A percentile compares a stretch with the other conserved stretches of the same genome.
Evolutionary conservation across 2,797 vertebrate species (phyloP).

Genomic region (Pseudomugil gertrudae): DNA sequence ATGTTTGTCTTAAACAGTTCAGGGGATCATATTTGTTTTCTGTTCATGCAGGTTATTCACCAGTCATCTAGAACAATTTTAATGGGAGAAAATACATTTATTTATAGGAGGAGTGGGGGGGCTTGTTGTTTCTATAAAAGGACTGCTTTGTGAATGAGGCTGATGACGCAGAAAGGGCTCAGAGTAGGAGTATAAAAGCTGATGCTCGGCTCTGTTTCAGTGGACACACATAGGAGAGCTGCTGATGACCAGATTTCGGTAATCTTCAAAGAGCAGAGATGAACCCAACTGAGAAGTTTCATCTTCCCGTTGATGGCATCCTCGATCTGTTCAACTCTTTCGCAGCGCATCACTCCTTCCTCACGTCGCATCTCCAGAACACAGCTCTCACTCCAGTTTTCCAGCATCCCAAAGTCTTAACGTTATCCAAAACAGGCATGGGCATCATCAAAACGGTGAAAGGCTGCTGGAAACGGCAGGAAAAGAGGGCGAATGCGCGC

Average conservation of each 20-base stretch:
- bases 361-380: slow-evolving; percentile 43
- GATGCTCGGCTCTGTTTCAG: background rate
- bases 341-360: slow-evolving; percentile 42
- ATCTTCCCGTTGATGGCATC: slow-evolving; percentile 75
- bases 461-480: slow-evolving; percentile 65
- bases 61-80: background rate
- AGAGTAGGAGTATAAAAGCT: slow-evolving; percentile 53
- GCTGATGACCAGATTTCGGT: slow-evolving; percentile 11
- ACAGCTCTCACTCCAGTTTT: background rate
- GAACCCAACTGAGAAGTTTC: slow-evolving; percentile 74
- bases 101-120: background rate
- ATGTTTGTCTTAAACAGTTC: background rate
- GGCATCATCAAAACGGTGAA: slow-evolving; percentile 71
- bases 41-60: background rate
- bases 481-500: slow-evolving; percentile 35
- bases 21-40: background rate
- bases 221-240: slow-evolving; percentile 49
- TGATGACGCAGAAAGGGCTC: slow-evolving; percentile 64
- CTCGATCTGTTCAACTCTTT: slow-evolving; percentile 65
- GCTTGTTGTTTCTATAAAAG: slow-evolving; percentile 66
- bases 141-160: slow-evolving; percentile 43
- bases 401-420: slow-evolving; percentile 57
- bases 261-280: slow-evolving; percentile 55
- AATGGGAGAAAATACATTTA: background rate
- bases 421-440: slow-evolving; percentile 61